These are phyloP conservation scores for Parelbella ahira DNA, from an alignment of 2,888 invertebrate genomes.

Conservation along the genomic window DNA sequence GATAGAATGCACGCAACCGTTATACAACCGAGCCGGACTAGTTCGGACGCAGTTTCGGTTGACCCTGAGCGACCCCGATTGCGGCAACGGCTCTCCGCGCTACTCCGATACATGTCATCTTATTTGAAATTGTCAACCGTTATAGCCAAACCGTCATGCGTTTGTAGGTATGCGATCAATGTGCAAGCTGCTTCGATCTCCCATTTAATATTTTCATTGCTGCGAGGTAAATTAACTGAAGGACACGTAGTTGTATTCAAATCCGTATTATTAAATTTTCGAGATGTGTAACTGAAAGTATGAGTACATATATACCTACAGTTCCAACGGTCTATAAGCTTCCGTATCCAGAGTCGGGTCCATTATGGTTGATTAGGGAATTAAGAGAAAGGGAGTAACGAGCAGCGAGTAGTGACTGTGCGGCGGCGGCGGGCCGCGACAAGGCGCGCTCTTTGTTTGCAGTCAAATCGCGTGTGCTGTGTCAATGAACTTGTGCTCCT, in stretches of 20 bases:
- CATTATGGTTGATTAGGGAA: slow-evolving; percentile 24
- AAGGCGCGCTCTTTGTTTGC: slow-evolving; percentile 26
- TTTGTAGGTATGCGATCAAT: too few species aligned
- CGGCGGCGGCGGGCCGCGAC: slow-evolving; percentile 21
- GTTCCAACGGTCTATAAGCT: too few species aligned
- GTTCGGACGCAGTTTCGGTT: slow-evolving; percentile 40
- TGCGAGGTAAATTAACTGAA: too few species aligned
- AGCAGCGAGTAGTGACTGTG: slow-evolving; percentile 25
- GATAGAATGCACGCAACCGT: slow-evolving; percentile 45
- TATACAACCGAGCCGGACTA: slow-evolving; percentile 38
- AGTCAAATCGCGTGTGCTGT: slow-evolving; percentile 32
- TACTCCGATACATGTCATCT: slow-evolving; percentile 12
- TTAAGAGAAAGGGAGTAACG: slow-evolving; percentile 27
- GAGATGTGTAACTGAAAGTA: too few species aligned
- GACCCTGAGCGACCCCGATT: slow-evolving; percentile 43
- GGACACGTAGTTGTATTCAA: too few species aligned
- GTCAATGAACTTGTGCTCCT: slow-evolving; percentile 33
- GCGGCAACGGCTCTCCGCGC: slow-evolving; percentile 10
- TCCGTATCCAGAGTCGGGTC: too few species aligned
- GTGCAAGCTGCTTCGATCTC: too few species aligned
- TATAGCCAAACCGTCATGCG: background rate
- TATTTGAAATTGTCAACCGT: background rate
- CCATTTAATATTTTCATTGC: too few species aligned
- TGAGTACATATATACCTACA: too few species aligned
- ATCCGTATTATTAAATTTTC: too few species aligned